Percentiles rank a stretch among this genome's conserved stretches.
phyloP scores from a whole-genome alignment of 1,140 invertebrate genomes.

The Cyclina sinensis region DNA sequence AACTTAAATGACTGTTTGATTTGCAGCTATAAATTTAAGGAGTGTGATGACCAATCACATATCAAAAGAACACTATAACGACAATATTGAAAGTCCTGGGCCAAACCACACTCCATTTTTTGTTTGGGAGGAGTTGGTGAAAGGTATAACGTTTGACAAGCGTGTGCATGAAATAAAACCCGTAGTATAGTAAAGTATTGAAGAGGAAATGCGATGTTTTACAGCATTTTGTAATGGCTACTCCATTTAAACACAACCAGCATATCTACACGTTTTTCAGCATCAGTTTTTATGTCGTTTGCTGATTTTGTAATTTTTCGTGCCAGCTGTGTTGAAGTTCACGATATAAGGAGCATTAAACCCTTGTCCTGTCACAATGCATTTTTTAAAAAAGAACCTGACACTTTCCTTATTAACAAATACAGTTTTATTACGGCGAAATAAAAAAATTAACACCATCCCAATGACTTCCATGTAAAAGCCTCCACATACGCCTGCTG shows the following conservation, averaged over 20 bases:
- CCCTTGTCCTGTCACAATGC: background rate
- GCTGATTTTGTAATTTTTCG: background rate
- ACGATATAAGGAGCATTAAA: background rate
- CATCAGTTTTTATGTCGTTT: background rate
- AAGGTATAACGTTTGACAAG: conserved; percentile 39
- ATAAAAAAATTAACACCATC: no score
- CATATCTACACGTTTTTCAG: background rate
- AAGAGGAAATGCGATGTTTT: conserved; percentile 22
- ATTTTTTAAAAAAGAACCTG: background rate
- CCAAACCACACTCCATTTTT: conserved; percentile 5
- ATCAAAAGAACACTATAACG: conserved; percentile 32
- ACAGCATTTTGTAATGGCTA: background rate
- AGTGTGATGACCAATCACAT: conserved; percentile 41
- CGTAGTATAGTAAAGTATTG: conserved; percentile 22
- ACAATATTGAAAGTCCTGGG: conserved; percentile 9
- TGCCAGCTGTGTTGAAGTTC: background rate
- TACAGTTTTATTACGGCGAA: no score
- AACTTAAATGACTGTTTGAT: conserved; percentile 50
- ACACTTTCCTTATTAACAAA: no score
- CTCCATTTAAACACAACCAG: no score
- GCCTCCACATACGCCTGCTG: no score
- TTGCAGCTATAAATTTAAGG: conserved; percentile 49
- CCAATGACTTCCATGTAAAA: no score
- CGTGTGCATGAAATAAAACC: conserved; percentile 28
- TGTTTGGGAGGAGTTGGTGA: conserved; percentile 63